These are phyloP conservation scores for Premnoplex brunnescens DNA, from an alignment of 2,797 vertebrate genomes.

Conservation along the genomic window DNA sequence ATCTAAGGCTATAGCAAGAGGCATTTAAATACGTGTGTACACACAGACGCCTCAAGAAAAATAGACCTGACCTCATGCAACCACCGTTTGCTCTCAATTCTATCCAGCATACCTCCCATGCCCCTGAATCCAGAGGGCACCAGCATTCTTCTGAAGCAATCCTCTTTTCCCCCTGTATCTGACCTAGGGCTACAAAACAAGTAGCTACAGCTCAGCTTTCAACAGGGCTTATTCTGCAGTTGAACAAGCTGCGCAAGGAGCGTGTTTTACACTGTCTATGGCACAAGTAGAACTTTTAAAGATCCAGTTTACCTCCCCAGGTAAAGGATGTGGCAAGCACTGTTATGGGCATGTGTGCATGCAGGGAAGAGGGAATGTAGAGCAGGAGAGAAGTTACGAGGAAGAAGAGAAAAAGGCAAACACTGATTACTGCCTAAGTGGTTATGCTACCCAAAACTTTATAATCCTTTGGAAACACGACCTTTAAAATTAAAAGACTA, in stretches of 20 bases:
- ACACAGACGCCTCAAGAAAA: not conserved
- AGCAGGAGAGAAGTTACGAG: not conserved
- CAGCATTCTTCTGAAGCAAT: not conserved
- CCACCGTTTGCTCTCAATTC: not conserved
- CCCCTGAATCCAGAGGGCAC: not conserved
- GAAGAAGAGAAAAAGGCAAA: not conserved
- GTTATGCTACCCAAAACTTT: not conserved
- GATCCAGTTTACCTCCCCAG: not conserved
- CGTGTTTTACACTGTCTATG: not conserved
- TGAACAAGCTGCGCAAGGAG: not conserved
- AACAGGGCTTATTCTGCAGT: rapidly evolving
- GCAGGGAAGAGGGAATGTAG: not conserved
- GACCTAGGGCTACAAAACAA: not conserved
- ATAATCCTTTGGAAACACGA: not conserved
- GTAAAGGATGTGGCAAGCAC: not conserved
- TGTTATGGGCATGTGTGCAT: rapidly evolving
- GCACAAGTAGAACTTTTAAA: not conserved
- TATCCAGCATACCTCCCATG: rapidly evolving
- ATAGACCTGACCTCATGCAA: not conserved
- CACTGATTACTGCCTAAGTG: rapidly evolving
- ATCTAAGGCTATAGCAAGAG: not conserved
- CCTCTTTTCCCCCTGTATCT: not conserved
- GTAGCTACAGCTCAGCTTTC: not conserved
- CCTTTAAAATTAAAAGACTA: not conserved
- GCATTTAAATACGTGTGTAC: not conserved